phyloP scores from a whole-genome alignment of 2,888 invertebrate genomes.

The Dioctria linearis region DNA sequence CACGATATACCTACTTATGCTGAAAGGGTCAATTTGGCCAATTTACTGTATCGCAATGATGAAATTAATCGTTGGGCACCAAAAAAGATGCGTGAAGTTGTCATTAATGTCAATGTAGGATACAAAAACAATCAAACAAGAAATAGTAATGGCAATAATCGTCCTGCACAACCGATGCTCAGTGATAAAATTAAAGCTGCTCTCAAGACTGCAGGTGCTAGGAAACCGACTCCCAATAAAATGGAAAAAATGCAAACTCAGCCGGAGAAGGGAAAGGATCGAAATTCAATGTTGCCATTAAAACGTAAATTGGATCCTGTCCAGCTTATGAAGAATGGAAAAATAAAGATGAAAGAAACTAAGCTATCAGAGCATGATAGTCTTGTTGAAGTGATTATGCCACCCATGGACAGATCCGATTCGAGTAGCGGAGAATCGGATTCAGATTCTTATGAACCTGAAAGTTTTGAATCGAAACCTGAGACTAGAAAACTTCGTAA shows the following conservation, averaged over 20 bases:
- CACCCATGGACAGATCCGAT: neutral
- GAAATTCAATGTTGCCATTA: neutral
- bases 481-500: neutral
- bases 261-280: neutral
- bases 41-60: constrained; percentile 24
- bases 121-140: neutral
- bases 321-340: constrained; percentile 9
- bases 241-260: too few species aligned
- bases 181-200: too few species aligned
- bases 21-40: constrained; percentile 9
- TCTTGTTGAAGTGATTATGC: constrained; percentile 26
- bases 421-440: neutral
- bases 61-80: neutral
- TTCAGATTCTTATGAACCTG: neutral
- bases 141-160: neutral
- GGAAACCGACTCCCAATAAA: too few species aligned
- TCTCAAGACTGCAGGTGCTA: too few species aligned
- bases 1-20: neutral
- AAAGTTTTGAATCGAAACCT: neutral
- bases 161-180: too few species aligned
- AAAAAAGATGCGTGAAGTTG: neutral
- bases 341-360: constrained; percentile 31
- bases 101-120: constrained; percentile 17
- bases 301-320: constrained; percentile 1
- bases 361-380: constrained; percentile 32